phyloP scores from a whole-genome alignment of 2,888 invertebrate species.

The Netelia fuscicornis region DNA sequence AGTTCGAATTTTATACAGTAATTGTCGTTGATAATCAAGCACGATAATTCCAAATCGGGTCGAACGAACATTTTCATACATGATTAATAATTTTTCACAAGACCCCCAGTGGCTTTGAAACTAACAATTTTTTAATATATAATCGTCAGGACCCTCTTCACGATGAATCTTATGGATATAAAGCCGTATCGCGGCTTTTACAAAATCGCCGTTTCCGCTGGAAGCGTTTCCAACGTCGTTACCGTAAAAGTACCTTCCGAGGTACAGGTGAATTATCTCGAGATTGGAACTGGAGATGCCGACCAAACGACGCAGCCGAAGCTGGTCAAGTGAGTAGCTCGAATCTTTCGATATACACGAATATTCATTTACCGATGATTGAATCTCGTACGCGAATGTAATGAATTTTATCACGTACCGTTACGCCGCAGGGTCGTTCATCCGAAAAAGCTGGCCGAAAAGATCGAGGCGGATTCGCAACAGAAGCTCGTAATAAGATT shows the following conservation, averaged over 20 bases:
- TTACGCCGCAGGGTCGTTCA: constrained; percentile 88
- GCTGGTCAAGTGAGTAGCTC: constrained; percentile 86
- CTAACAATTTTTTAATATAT: constrained; percentile 22
- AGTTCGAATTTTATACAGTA: constrained; percentile 32
- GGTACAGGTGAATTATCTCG: constrained; percentile 91
- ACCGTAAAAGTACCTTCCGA: constrained; percentile 91
- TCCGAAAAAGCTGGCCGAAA: constrained; percentile 89
- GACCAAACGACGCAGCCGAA: constrained; percentile 95
- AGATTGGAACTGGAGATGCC: constrained; percentile 95
- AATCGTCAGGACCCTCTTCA: constrained; percentile 88
- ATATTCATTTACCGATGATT: not conserved
- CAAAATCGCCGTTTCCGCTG: constrained; percentile 91
- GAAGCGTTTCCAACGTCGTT: constrained; percentile 86
- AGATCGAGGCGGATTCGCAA: constrained; percentile 94
- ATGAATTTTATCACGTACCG: constrained; percentile 6
- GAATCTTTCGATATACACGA: constrained; percentile 6
- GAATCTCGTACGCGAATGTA: not conserved
- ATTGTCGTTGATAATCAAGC: constrained; percentile 22
- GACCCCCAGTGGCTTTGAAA: constrained; percentile 46
- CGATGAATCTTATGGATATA: constrained; percentile 91
- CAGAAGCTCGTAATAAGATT: constrained; percentile 95
- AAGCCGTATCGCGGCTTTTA: constrained; percentile 95
- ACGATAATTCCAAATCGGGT: constrained; percentile 16
- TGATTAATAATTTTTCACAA: not conserved
- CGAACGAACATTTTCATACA: constrained; percentile 51